Percentiles rank a stretch among this genome's conserved stretches.
Evolutionary conservation across 2,113 vertebrate species (phyloP).

Genomic region (Machaerirhynchus nigripectus): DNA sequence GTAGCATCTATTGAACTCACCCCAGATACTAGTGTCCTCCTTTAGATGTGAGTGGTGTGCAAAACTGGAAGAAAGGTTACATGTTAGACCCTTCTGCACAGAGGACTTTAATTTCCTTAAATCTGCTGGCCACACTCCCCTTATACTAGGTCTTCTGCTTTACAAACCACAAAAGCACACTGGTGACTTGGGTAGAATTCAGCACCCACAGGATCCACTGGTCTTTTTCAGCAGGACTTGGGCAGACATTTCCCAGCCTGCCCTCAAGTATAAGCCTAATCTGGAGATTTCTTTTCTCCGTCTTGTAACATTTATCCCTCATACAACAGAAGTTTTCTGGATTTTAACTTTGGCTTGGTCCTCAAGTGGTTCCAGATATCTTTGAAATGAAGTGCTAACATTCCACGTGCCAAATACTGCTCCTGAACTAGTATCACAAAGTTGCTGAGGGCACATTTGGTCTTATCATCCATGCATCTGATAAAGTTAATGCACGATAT

Average conservation of each 20-base stretch:
- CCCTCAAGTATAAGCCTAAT: not conserved
- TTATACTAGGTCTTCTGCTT: not conserved
- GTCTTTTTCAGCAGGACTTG: not conserved
- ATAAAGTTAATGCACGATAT: not conserved
- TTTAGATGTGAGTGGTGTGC: not conserved
- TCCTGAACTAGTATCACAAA: not conserved
- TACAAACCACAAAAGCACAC: fast-evolving
- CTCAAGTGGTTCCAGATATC: not conserved
- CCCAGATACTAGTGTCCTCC: not conserved
- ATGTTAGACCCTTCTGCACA: not conserved
- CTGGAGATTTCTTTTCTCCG: not conserved
- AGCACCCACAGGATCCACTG: not conserved
- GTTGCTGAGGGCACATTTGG: fast-evolving
- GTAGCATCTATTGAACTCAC: fast-evolving
- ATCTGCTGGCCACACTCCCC: not conserved
- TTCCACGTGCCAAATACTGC: too few relatives aligned
- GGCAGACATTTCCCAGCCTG: not conserved
- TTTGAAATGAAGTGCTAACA: not conserved
- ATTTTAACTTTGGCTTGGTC: not conserved
- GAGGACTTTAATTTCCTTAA: not conserved
- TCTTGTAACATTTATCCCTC: not conserved
- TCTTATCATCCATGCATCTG: not conserved
- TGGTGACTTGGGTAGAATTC: fast-evolving
- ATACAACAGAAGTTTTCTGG: not conserved
- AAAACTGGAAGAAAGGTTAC: not conserved